Evolutionary conservation across 2,113 vertebrate genomes (phyloP).

Genomic region (Pollimyrus isidori): DNA sequence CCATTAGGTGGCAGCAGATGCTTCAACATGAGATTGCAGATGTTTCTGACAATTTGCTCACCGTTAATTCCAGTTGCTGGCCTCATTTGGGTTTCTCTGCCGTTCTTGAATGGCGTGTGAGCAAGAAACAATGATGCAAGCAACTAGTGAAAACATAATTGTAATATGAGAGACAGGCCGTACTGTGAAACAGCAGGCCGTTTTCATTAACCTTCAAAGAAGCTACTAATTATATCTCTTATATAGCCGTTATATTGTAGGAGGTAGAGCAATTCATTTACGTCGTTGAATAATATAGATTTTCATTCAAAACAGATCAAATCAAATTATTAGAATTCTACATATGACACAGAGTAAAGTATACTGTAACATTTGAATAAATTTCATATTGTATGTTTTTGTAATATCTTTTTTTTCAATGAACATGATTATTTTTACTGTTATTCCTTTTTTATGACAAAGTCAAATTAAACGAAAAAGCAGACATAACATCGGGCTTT

Average conservation of each 20-base stretch:
- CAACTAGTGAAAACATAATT: not conserved
- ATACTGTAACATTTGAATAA: not conserved
- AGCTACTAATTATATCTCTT: not conserved
- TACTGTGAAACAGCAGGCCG: not conserved
- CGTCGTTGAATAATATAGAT: not conserved
- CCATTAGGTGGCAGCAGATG: slow-evolving; percentile 54
- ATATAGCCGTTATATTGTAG: not conserved
- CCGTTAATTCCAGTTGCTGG: not conserved
- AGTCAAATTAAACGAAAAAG: not conserved
- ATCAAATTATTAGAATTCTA: not conserved
- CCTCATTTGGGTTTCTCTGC: not conserved
- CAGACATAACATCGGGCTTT: not conserved
- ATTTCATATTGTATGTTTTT: not conserved
- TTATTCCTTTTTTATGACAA: not conserved
- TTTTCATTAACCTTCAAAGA: not conserved
- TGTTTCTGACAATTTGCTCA: not conserved
- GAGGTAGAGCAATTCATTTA: not conserved
- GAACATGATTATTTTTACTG: not conserved
- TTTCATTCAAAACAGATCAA: not conserved
- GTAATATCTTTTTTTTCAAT: not conserved
- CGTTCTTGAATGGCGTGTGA: not conserved
- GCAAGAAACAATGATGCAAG: not conserved
- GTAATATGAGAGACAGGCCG: not conserved
- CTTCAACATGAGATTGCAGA: slow-evolving; percentile 24
- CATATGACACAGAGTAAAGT: not conserved